Evolutionary conservation across 2,113 vertebrate species (phyloP).

Genomic region (Colistium nudipinnis): DNA sequence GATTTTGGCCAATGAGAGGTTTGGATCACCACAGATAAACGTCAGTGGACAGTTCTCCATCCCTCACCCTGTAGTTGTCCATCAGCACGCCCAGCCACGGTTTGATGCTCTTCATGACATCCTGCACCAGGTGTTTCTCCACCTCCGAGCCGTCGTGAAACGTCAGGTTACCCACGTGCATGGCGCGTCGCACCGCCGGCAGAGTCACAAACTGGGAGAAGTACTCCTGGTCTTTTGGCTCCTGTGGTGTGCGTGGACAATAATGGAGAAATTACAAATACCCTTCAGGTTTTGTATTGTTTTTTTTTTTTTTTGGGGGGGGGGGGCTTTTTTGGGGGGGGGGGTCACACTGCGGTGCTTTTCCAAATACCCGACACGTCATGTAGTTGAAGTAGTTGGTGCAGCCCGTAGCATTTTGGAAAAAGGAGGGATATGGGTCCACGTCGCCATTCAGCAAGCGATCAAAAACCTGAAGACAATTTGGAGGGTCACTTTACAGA

Average conservation of each 20-base stretch:
- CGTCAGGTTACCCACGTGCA: constrained; percentile 87
- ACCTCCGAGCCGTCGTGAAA: constrained; percentile 83
- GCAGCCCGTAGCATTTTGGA: constrained; percentile 86
- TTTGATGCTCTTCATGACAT: constrained; percentile 87
- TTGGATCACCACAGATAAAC: background rate
- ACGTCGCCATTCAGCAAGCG: constrained; percentile 82
- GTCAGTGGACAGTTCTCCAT: background rate
- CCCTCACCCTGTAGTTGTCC: constrained; percentile 88
- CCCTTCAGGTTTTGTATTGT: no score
- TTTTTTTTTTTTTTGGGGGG: no score
- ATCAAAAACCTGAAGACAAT: constrained; percentile 83
- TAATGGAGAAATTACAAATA: no score
- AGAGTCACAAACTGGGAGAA: constrained; percentile 84
- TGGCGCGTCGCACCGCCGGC: constrained; percentile 81
- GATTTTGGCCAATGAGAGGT: no score
- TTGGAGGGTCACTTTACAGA: no score
- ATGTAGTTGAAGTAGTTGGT: constrained; percentile 86
- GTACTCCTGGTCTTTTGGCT: constrained; percentile 82
- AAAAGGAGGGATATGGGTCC: constrained; percentile 78
- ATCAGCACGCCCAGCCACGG: constrained; percentile 89
- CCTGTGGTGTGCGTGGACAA: constrained; percentile 57
- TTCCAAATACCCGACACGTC: constrained; percentile 80
- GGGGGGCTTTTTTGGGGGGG: no score
- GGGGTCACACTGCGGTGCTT: background rate
- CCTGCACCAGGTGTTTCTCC: constrained; percentile 85